Percentiles rank a stretch among this genome's conserved stretches.
Conservation (phyloP, 2,888 invertebrate species). For the Lathronympha strigana region DNA sequence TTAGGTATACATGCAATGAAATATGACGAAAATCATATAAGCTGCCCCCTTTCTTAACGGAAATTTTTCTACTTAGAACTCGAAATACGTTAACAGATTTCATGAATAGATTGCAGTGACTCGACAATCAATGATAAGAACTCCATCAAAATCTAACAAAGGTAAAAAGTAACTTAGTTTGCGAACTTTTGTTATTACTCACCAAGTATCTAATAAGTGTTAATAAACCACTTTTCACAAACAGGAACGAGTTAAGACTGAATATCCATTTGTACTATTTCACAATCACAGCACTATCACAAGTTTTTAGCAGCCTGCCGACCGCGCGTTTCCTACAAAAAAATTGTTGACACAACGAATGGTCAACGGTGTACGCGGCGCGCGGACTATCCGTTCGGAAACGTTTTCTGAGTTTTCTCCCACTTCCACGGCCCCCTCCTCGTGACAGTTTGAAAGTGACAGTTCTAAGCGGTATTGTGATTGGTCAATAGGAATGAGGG, state of each 20-base stretch:
- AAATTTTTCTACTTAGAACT: neutral
- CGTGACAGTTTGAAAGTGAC: constrained; percentile 52
- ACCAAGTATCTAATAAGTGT: constrained; percentile 45
- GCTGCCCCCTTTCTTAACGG: neutral
- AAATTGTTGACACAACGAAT: constrained; percentile 55
- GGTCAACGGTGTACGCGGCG: constrained; percentile 41
- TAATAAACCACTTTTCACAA: constrained; percentile 58
- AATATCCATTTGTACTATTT: constrained; percentile 71
- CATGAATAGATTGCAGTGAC: constrained; percentile 46
- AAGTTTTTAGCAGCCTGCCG: constrained; percentile 54
- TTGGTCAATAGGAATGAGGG: constrained; percentile 30
- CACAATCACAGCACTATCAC: constrained; percentile 73
- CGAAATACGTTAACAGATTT: constrained; percentile 22
- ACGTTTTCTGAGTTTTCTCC: constrained; percentile 41
- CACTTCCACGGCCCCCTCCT: constrained; percentile 52
- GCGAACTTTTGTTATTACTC: constrained; percentile 32
- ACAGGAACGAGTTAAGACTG: constrained; percentile 56
- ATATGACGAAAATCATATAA: neutral
- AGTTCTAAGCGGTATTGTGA: constrained; percentile 23
- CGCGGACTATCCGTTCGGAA: constrained; percentile 52
- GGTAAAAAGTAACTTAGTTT: constrained; percentile 44
- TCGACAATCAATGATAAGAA: constrained; percentile 57
- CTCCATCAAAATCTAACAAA: constrained; percentile 62
- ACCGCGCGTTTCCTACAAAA: constrained; percentile 52
- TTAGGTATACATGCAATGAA: neutral